Base-by-base conservation (phyloP, 2,888 invertebrate genomes). In the Saturnia pavonia region DNA sequence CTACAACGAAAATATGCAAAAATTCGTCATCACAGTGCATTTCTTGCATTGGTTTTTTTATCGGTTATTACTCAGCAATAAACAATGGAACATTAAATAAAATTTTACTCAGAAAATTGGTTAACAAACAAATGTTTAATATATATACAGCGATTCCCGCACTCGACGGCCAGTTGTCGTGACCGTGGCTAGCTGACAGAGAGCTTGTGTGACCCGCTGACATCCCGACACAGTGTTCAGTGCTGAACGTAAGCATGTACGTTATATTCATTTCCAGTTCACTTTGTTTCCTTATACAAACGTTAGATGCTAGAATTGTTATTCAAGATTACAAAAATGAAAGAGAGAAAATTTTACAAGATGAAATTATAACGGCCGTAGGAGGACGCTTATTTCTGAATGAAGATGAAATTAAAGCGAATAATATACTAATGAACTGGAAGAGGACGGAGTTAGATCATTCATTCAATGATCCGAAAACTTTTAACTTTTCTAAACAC, bases 401-500 rank as follows among this genome's bases (percentile, higher is more conserved):
- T 16, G 76, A 86, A 0, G 87, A 92, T 0, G 96, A 96, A 83
- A 69, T 78, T 1, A 72, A 79, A 19, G 96, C 93, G 0, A 96
- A 96, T 76, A 80, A 91, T 7, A 89, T 95, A 0, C 85, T 96
- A 2, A 96, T 96, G 95, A 77, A 80, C 9, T 93, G 88, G 71
- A 96, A 96, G 79, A 75, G 82, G 0, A 79, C 85, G 14, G 96
- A 96, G 82, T 78, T 95, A 19, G 81, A 92, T 0, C 88, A 91
- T 66, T 95, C 95, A 16, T 90, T 92, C 76, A 78, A 82, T 0
- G 86, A 94, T 71, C 94, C 95, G 0, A 84, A 88, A 70, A 81
- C 88, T 9, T 97, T 96, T 80, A 92, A 95, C 66, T 96, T 96
- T 1, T 94, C 96, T 0, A 92, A 93, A 69, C 96, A 96, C 81